Evolutionary conservation across 2,113 vertebrate species (phyloP).

Genomic region (Gracilinanus agilis): DNA sequence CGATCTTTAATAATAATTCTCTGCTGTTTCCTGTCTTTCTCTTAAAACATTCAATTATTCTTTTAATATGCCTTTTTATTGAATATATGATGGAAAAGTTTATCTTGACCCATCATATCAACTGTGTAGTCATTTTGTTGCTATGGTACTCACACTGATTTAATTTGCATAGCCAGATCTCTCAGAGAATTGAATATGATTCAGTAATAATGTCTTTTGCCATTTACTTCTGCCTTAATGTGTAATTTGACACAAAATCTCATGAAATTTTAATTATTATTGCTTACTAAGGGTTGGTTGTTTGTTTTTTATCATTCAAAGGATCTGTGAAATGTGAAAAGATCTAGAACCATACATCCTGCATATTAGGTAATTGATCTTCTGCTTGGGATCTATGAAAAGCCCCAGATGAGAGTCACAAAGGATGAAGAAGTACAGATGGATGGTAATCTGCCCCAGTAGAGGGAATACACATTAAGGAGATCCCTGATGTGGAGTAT

Average conservation of each 20-base stretch:
- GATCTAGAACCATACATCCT: not conserved
- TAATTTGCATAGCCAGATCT: not conserved
- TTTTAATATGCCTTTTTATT: no score
- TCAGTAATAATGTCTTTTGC: not conserved
- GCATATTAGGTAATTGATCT: not conserved
- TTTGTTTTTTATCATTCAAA: not conserved
- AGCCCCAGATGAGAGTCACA: not conserved
- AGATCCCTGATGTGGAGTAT: not conserved
- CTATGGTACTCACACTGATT: not conserved
- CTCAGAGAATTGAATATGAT: not conserved
- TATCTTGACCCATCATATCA: not conserved
- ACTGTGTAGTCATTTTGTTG: not conserved
- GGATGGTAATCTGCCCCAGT: not conserved
- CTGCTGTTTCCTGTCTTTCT: not conserved
- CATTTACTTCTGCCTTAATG: not conserved
- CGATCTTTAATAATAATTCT: not conserved
- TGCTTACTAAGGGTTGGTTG: not conserved
- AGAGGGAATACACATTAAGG: not conserved
- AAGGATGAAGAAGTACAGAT: not conserved
- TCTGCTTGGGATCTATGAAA: not conserved
- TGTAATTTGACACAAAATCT: not conserved
- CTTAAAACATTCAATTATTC: not conserved
- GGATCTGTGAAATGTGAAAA: not conserved
- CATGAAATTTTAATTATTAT: not conserved
- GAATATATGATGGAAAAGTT: not conserved